Evolutionary conservation across 2,888 invertebrate genomes (phyloP).

Genomic region (Napeogenes sylphis): DNA sequence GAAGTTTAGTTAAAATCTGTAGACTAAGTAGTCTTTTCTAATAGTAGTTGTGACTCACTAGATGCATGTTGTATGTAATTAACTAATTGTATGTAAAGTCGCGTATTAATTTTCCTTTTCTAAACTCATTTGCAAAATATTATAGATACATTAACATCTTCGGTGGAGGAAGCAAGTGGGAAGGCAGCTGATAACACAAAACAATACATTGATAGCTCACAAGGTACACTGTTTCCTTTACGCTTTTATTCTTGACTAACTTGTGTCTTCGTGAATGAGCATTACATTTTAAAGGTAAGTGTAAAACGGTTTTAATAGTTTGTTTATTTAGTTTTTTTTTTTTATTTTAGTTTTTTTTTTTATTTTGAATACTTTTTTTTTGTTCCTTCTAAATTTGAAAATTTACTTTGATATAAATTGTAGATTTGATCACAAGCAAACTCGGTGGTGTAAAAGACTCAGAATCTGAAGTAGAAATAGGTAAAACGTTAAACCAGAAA

Average conservation of each 20-base stretch:
- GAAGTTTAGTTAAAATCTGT: background rate
- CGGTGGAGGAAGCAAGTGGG: constrained; percentile 32
- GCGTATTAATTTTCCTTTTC: constrained; percentile 20
- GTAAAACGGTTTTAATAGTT: background rate
- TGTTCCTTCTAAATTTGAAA: too few species aligned
- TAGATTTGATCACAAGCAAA: constrained; percentile 42
- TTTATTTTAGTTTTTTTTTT: background rate
- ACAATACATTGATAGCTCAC: constrained; percentile 37
- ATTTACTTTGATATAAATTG: constrained; percentile 21
- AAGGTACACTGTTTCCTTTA: constrained; percentile 32
- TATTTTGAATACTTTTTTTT: too few species aligned
- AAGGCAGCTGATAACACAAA: constrained; percentile 37
- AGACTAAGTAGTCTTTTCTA: background rate
- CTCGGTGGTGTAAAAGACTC: constrained; percentile 36
- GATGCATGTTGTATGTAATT: background rate
- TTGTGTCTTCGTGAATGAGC: background rate
- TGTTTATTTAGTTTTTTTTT: constrained; percentile 4
- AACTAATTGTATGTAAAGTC: background rate
- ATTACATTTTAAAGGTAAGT: background rate
- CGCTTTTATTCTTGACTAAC: constrained; percentile 9
- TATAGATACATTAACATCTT: constrained; percentile 35
- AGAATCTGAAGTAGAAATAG: constrained; percentile 9
- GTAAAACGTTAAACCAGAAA: too few species aligned
- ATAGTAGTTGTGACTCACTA: too few species aligned
- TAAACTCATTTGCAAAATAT: constrained; percentile 25